Base-by-base conservation (phyloP, 2,113 vertebrate genomes). In the Phrynocephalus versicolor region DNA sequence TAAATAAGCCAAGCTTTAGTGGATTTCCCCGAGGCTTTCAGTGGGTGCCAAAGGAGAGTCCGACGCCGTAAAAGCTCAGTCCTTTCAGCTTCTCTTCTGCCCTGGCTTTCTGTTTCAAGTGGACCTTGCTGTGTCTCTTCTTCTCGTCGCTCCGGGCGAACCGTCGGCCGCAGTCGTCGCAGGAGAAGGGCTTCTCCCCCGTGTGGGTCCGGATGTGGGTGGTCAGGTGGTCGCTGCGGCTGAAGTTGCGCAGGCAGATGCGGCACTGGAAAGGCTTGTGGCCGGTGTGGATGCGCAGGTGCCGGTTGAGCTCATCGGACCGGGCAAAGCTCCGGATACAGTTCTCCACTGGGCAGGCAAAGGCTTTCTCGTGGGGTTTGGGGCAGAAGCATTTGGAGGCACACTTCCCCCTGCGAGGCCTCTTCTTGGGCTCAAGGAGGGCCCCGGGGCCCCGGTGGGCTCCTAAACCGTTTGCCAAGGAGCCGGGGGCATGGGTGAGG, bases 261-360 rank as follows among this genome's bases (percentile, higher is more conserved):
- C 98, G 98, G 95, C 98, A 99, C 95, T 99, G 98, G 96, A 99
- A 99, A 58, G 98, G 98, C 79, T 99, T 99, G 97, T 99, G 98
- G 79, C 98, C 98, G 0, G 98, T 99, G 92, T 99, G 98, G 95
- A 99, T 99, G 70, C 98, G 98, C 88, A 99, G 97, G 97, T 99
- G 98, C 85, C 98, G 91, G 94, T 99, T 99, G 92, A 99, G 98
- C 95, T 99, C 98, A 23, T 99, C 98, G 0, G 98, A 99, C 85
- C 98, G 97, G 8, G 98, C 98, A 81, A 99, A 99, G 93, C 98
- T 98, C 51, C 98, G 95, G 90, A 99, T 94, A 89, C 98, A 99
- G 95, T 95, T 98, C 89, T 98, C 98, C 94, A 99, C 98, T 0
- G 98, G 98, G 95, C 98, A 99, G 55, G 98, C 96, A 27, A 99